Percentiles rank a stretch among this genome's conserved stretches.
Evolutionary conservation across 2,113 vertebrate genomes (phyloP).

Genomic region (Spea multiplicata): DNA sequence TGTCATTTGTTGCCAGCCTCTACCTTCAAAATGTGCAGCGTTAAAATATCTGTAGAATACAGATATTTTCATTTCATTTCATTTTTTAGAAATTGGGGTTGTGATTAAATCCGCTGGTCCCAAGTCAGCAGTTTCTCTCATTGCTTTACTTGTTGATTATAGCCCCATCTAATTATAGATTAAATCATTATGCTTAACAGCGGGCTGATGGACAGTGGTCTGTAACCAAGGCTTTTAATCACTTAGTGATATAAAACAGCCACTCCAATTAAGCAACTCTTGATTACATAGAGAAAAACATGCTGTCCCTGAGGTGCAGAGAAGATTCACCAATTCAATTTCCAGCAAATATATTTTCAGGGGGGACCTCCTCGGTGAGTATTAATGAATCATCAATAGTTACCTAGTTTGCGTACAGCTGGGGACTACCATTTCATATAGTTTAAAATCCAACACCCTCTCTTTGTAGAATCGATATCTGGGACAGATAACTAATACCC

Average conservation of each 20-base stretch:
- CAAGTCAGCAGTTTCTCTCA: conserved; percentile 13
- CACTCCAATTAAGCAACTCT: conserved; percentile 15
- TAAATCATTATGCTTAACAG: conserved; percentile 31
- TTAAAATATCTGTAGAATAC: too few species aligned
- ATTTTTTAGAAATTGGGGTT: neutral
- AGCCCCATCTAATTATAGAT: conserved; percentile 23
- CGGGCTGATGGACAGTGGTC: conserved; percentile 26
- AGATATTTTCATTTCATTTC: too few species aligned
- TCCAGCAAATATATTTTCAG: neutral
- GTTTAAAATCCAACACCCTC: too few species aligned
- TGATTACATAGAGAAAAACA: conserved; percentile 16
- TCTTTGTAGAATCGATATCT: too few species aligned
- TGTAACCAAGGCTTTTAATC: conserved; percentile 35
- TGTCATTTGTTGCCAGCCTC: too few species aligned
- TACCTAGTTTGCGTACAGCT: too few species aligned
- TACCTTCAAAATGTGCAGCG: too few species aligned
- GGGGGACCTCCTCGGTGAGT: too few species aligned
- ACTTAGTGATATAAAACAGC: conserved; percentile 28
- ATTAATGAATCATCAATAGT: too few species aligned
- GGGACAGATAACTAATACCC: too few species aligned
- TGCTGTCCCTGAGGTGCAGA: conserved; percentile 3
- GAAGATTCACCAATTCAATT: conserved; percentile 4
- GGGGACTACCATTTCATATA: too few species aligned
- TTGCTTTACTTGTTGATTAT: neutral
- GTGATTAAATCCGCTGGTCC: conserved; percentile 4